Base-by-base conservation (phyloP, 2,797 vertebrate species). In the Catamblyrhynchus diadema region DNA sequence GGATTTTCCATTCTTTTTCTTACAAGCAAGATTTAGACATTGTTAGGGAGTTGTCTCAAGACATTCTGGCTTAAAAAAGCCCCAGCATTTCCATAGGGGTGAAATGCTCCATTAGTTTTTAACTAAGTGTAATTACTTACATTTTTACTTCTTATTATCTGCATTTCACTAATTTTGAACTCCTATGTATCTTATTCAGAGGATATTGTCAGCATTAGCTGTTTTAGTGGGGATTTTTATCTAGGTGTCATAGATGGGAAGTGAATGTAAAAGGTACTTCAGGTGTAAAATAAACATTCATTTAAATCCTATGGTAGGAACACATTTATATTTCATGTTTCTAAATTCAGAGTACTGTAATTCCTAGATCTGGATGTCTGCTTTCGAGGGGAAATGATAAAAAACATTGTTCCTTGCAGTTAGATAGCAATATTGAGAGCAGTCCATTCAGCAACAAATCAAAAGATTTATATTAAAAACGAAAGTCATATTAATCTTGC, bases 281-380 rank as follows among this genome's bases (percentile, higher is more conserved):
- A 67, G 41, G 70, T 82, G 48, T 94, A 92, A 94, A 92, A 91
- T 69, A 79, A 94, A 81, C 81, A 78, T 93, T 95, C n/a, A 92
- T 95, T 96, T 96, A 93, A 95, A 94, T 96, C 88, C 81, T 95
- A 24, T 42, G 30, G 90, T 91, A 95, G 91, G 35, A 89, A 66
- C 73, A 81, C 50, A 85, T 97, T 97, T 96, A 90, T 97, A 96
- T 97, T 97, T 96, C 80, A 93, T 97, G 61, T 92, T 97, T 95
- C 74, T 86, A 89, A 95, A 97, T 97, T 93, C 86, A 78, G 80
- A 95, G 62, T 67, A 67, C 79, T 90, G 24, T 95, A 94, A 92
- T 94, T 95, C 93, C 79, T 90, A 92, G 94, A 95, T 96, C 84
- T 94, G 84, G 88, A 91, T 51, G 71, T 51, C 72, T 95, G 90